phyloP scores from a whole-genome alignment of 2,888 invertebrate genomes.

The Operophtera brumata region DNA sequence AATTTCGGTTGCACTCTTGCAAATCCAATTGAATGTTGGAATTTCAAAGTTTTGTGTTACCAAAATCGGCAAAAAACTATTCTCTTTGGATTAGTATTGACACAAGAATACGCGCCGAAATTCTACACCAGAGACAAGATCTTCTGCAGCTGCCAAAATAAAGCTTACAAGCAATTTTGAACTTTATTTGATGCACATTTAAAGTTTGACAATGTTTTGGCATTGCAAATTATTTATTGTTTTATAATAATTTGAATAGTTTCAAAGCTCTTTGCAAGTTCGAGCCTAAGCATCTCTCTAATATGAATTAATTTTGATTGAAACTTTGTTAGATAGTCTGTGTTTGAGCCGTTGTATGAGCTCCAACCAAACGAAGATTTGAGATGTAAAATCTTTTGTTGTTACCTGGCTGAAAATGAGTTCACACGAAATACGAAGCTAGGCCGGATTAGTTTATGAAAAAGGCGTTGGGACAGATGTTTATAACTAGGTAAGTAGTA shows the following conservation, averaged over 20 bases:
- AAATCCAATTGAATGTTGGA: slow-evolving; percentile 22
- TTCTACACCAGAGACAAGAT: slow-evolving; percentile 19
- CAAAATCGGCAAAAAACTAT: slow-evolving; percentile 40
- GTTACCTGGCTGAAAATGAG: slow-evolving; percentile 2
- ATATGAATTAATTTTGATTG: not conserved
- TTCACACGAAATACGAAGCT: slow-evolving; percentile 23
- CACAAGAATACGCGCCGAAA: slow-evolving; percentile 38
- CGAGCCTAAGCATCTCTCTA: not conserved
- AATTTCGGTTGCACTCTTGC: slow-evolving; percentile 9
- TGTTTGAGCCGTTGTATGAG: slow-evolving; percentile 13
- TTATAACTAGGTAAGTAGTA: slow-evolving; percentile 13
- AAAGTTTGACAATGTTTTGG: not conserved
- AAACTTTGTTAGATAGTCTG: slow-evolving; percentile 1
- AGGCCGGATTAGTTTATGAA: slow-evolving; percentile 8
- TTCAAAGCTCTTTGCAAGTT: not conserved
- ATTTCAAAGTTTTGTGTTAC: slow-evolving; percentile 39
- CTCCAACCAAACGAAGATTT: slow-evolving; percentile 8
- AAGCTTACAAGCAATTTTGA: not conserved
- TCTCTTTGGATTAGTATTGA: slow-evolving; percentile 47
- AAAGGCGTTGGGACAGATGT: slow-evolving; percentile 1
- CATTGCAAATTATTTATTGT: not conserved
- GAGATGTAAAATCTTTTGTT: slow-evolving; percentile 1
- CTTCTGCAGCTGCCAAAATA: not conserved
- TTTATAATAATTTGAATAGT: slow-evolving; percentile 13
- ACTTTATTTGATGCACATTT: not conserved